A percentile compares a stretch with the other conserved stretches of the same genome.
These are phyloP conservation scores for Thunnus thynnus DNA, from an alignment of 2,113 vertebrate genomes.

Conservation along the genomic window DNA sequence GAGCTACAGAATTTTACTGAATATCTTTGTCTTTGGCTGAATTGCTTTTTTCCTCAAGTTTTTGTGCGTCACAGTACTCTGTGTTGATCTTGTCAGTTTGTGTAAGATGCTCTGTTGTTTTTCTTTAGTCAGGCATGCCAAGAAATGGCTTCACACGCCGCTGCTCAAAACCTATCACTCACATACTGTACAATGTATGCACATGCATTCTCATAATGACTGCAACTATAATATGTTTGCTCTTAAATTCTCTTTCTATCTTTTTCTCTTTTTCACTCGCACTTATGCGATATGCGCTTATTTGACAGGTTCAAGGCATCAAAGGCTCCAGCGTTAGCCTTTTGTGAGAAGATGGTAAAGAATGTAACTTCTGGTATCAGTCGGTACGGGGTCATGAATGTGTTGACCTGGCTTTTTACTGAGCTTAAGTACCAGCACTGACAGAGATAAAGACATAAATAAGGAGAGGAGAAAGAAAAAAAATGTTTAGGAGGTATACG, in stretches of 20 bases:
- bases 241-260: not conserved
- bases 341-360: constrained; percentile 5
- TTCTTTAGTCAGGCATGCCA: not conserved
- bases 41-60: not conserved
- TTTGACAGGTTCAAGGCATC: constrained; percentile 10
- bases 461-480: not conserved
- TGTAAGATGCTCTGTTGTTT: not conserved
- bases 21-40: constrained; percentile 23
- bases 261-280: not conserved
- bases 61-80: not conserved
- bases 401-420: constrained; percentile 10
- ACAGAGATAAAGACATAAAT: constrained; percentile 1
- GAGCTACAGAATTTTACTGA: constrained; percentile 20
- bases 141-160: not conserved
- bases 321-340: constrained; percentile 5
- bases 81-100: not conserved
- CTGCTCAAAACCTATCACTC: not conserved
- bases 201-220: not conserved
- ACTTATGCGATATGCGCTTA: not conserved
- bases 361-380: constrained; percentile 31
- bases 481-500: not conserved
- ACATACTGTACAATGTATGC: not conserved
- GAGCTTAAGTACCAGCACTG: constrained; percentile 17
- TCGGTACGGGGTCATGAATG: constrained; percentile 3
- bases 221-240: not conserved